phyloP scores from a whole-genome alignment of 2,113 vertebrate species.

The Bolborhynchus lineola region DNA sequence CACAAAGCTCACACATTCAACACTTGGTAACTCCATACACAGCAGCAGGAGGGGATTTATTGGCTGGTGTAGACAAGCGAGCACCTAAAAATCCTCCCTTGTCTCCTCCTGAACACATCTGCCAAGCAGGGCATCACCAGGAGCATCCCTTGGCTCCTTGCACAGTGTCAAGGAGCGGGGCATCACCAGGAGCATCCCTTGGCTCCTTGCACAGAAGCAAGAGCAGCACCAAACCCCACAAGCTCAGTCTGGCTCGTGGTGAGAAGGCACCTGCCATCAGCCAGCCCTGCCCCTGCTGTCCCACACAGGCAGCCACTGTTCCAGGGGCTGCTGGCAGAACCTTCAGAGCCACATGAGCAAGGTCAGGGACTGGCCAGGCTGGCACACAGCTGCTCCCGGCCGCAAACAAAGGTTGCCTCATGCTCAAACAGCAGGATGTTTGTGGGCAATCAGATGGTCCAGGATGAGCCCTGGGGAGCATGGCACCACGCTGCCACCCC shows the following conservation, averaged over 20 bases:
- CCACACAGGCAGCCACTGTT: neutral
- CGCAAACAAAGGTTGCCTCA: slow-evolving; percentile 38
- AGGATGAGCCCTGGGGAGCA: neutral
- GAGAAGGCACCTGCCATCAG: neutral
- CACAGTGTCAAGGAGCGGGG: fast-evolving
- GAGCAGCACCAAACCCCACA: neutral
- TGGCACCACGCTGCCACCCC: neutral
- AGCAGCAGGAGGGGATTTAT: neutral
- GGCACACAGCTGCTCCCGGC: slow-evolving; percentile 29
- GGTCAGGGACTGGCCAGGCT: neutral
- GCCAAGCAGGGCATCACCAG: neutral
- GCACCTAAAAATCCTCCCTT: neutral
- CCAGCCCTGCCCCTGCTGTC: neutral
- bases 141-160: neutral
- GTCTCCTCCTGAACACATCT: neutral
- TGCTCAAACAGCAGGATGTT: slow-evolving; percentile 31
- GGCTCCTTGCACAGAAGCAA: neutral
- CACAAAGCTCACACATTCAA: neutral
- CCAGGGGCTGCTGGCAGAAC: neutral
- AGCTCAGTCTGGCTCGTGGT: fast-evolving
- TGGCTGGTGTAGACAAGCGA: neutral
- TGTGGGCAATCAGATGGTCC: neutral
- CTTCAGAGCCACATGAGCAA: neutral
- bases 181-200: neutral
- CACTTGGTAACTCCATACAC: neutral